Evolutionary conservation across 2,888 invertebrate species (phyloP).

Genomic region (Polylopha cassiicola): DNA sequence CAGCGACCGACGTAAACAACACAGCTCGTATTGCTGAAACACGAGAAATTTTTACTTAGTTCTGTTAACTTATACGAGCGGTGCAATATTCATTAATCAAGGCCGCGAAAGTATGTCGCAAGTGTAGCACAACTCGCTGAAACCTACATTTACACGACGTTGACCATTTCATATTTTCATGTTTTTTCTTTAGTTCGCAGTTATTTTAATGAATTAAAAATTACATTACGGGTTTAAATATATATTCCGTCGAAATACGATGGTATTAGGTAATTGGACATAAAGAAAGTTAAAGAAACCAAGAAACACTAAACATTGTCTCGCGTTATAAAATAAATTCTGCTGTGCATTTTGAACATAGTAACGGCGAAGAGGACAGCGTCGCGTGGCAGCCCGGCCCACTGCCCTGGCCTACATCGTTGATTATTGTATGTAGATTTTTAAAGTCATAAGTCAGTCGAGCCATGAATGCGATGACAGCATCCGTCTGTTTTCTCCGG

Average conservation of each 20-base stretch:
- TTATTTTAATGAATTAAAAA: constrained; percentile 1
- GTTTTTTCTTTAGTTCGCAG: constrained; percentile 4
- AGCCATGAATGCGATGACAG: constrained; percentile 60
- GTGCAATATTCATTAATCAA: constrained; percentile 25
- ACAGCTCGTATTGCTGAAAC: constrained; percentile 40
- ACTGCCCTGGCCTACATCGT: constrained; percentile 70
- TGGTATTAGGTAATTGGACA: too few relatives aligned
- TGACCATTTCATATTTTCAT: constrained; percentile 18
- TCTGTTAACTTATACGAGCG: constrained; percentile 31
- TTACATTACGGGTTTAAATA: too few relatives aligned
- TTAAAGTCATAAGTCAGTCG: constrained; percentile 67
- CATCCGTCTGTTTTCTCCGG: constrained; percentile 66
- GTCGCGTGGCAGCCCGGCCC: constrained; percentile 51
- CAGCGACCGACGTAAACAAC: constrained; percentile 48
- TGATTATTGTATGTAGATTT: constrained; percentile 75
- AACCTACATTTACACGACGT: constrained; percentile 20
- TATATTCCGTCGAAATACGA: too few relatives aligned
- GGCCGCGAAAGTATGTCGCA: constrained; percentile 29
- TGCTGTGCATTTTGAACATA: not conserved
- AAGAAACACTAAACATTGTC: too few relatives aligned
- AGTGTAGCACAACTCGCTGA: constrained; percentile 23
- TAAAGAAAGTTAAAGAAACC: too few relatives aligned
- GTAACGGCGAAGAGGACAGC: constrained; percentile 26
- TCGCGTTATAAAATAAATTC: too few relatives aligned
- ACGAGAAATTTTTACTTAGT: constrained; percentile 37